Evolutionary conservation across 2,113 vertebrate species (phyloP), one percentile per base, ranked within the genome.

Genomic region (Megaleporinus macrocephalus): DNA sequence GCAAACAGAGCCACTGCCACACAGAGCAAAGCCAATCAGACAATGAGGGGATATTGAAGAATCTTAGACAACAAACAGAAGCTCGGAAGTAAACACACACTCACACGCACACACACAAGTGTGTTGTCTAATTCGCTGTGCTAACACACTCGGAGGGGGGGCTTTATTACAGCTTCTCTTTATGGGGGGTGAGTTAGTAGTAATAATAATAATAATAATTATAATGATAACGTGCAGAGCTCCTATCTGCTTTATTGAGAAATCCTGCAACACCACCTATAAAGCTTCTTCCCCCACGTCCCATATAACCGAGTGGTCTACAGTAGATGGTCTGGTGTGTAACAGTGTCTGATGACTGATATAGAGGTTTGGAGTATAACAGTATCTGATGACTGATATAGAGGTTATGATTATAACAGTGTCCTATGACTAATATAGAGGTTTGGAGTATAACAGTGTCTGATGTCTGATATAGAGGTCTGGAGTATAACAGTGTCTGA

Each of bases 1-100:
- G 33, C 72, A 86, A 76, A 70, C 66, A 80, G 55, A 22, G 20
- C 5, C 22, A 33, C 61, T 44, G 49, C 27, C 62, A 68, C 30
- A 59, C 27, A 57, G 72, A 79, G 73, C 84, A 72, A 53, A 75
- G 59, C 63, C 26, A 74, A 51, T 59, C 70, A 83, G 73, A 75
- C 68, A 73, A 24, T 36, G 27, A 18, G 41, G 61, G 51, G 41
- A 69, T 65, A 69, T 44, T 53, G 76, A 59, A 36, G 61, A 66
- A 81, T 78, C 73, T 65, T 49, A 33, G 51, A 68, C 73, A 74
- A 82, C 57, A 53, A 63, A 66, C 49, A 26, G 66, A 85, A 66
- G 70, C 69, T 76, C 22, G 24, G 29, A 47, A 72, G 78, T 53
- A 79, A 71, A 72, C 65, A 53, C 33, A 26, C 53, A 36, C 26